Conservation (phyloP, 2,888 invertebrate species). For the Drosophila longiperda region DNA sequence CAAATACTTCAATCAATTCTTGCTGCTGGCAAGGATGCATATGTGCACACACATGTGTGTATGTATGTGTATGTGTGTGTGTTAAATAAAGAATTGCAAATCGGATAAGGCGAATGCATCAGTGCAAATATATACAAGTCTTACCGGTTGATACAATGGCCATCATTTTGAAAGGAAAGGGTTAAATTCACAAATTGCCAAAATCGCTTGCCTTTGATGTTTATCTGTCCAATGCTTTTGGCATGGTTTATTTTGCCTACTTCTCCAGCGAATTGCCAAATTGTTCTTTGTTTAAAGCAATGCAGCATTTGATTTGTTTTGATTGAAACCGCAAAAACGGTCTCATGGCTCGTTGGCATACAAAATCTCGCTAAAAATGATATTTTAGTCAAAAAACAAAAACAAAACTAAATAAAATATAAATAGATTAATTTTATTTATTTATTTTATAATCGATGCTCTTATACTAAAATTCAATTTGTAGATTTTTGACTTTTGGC, state of each 20-base stretch:
- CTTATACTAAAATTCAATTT: neutral
- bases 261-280: constrained; percentile 26
- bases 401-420: neutral
- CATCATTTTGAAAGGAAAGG: constrained; percentile 57
- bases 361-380: neutral
- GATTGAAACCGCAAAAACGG: constrained; percentile 65
- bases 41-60: neutral
- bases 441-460: neutral
- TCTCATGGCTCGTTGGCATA: neutral
- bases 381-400: neutral
- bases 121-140: constrained; percentile 44
- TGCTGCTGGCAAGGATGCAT: constrained; percentile 42
- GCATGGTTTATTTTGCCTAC: constrained; percentile 18
- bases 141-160: constrained; percentile 57
- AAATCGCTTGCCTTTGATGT: constrained; percentile 46
- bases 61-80: neutral
- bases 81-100: constrained; percentile 47
- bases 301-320: constrained; percentile 55
- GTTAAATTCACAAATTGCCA: constrained; percentile 64
- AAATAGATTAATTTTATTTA: neutral
- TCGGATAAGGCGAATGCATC: constrained; percentile 74
- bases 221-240: constrained; percentile 15
- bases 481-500: neutral
- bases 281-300: constrained; percentile 46
- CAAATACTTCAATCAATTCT: constrained; percentile 43